phyloP scores from a whole-genome alignment of 1,140 invertebrate genomes.

The Leucophenga varia region DNA sequence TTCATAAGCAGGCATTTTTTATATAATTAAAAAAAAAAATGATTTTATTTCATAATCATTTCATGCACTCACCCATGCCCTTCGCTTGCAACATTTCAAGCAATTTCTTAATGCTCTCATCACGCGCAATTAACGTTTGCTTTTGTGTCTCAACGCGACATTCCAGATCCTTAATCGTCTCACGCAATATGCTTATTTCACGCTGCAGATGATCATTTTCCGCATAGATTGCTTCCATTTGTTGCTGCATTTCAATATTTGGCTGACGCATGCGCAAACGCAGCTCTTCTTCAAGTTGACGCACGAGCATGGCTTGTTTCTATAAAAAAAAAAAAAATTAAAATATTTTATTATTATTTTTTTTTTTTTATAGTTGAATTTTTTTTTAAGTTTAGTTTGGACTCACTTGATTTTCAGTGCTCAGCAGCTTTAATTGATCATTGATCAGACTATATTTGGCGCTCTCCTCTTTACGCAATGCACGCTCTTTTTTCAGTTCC shows the following conservation, averaged over 20 bases:
- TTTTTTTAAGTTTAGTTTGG: no score
- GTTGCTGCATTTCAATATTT: conserved; percentile 86
- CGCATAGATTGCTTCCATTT: conserved; percentile 86
- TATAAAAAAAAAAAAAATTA: no score
- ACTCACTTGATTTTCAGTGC: conserved; percentile 94
- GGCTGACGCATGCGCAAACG: conserved; percentile 81
- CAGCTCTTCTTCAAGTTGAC: conserved; percentile 90
- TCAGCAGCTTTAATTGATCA: conserved; percentile 94
- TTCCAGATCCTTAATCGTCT: conserved; percentile 95
- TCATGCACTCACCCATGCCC: conserved; percentile 86
- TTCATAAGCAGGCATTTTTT: no score
- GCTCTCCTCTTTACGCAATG: conserved; percentile 94
- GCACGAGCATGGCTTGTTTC: conserved; percentile 95
- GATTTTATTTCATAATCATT: no score
- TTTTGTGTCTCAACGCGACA: conserved; percentile 96
- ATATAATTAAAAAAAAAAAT: not conserved
- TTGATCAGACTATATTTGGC: conserved; percentile 96
- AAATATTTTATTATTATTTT: not conserved
- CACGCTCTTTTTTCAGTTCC: conserved; percentile 96
- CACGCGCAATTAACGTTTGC: conserved; percentile 90
- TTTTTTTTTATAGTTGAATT: no score
- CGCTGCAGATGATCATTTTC: conserved; percentile 94
- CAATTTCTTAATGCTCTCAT: conserved; percentile 98
- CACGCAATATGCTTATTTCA: conserved; percentile 91
- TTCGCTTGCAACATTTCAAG: conserved; percentile 98